These are phyloP conservation scores for Tridacna crocea DNA, from an alignment of 2,888 invertebrate genomes.

Conservation along the genomic window DNA sequence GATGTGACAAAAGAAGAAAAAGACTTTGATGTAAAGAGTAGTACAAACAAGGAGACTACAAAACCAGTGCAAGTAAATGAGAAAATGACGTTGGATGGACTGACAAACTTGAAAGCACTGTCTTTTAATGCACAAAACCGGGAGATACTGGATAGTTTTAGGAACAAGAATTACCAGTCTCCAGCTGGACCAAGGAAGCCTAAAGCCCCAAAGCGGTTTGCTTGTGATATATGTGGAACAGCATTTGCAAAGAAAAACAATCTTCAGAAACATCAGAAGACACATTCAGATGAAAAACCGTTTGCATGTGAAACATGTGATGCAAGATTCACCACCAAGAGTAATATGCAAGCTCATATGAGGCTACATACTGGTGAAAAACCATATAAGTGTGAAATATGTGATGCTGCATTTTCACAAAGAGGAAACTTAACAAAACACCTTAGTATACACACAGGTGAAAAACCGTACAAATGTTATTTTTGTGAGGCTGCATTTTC, in stretches of 20 bases:
- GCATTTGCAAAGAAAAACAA: conserved; percentile 3
- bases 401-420: not conserved
- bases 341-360: conserved; percentile 1
- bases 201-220: not conserved
- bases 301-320: not conserved
- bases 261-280: not conserved
- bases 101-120: not conserved
- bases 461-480: conserved; percentile 8
- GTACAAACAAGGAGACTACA: not conserved
- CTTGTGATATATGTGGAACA: not conserved
- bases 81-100: not conserved
- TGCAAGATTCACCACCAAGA: not conserved
- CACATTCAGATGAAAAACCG: not conserved
- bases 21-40: not conserved
- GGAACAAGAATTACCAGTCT: not conserved
- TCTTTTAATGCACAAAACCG: not conserved
- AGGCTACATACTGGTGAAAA: not conserved
- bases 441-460: conserved; percentile 3
- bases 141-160: not conserved
- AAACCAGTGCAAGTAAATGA: not conserved
- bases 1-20: not conserved
- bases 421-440: not conserved
- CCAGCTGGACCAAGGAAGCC: not conserved
- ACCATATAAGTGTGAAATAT: not conserved
- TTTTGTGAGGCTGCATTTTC: conserved; percentile 13